Base-by-base conservation (phyloP, 1,140 invertebrate species). In the Pogonognathellus flavescens region DNA sequence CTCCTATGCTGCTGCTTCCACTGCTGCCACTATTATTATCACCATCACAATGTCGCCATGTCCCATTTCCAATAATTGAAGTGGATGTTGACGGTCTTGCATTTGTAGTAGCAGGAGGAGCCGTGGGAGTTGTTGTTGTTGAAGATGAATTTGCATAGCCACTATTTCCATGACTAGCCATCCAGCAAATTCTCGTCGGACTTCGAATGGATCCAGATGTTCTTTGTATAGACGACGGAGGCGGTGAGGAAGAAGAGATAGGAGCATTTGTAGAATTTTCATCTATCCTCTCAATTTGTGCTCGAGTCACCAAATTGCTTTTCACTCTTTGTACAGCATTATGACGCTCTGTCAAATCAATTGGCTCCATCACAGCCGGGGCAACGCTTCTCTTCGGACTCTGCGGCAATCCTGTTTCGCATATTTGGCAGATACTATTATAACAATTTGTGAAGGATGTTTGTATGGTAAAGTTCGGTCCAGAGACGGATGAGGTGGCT, bases 261-360 rank as follows among this genome's bases (percentile, higher is more conserved):
- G 81, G 60, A 41, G 86, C 50, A 60, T 22, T 62, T 8, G 80
- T 14, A 31, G 14, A 55, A 18, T 82, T 82, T 49, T 84, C 85
- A 52, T 87, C 86, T 14, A 87, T 84, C 20, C 85, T 60, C 66
- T 87, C 84, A 55, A 84, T 85, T 70, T 87, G 86, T 50, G 86
- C 86, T 49, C 82, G 49, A 52, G 87, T 86, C 41, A 84, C 49
- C 16, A 86, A 25, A 66, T 53, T 70, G 84, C 83, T 81, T 62
- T 81, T 85, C n/a, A 87, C 60, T 82, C 82, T 60, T 59, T 84
- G 83, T 0, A 84, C 18, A 9, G 86, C 72, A 80, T 83, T 86
- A 16, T 86, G 85, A 20, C 84, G 53, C 41, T 84, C 66, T 49
- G 76, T 80, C 52, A 66, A 59, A 25, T 85, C 72, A 52, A 76